phyloP scores from a whole-genome alignment of 1,140 invertebrate genomes.

The Maniola jurtina region DNA sequence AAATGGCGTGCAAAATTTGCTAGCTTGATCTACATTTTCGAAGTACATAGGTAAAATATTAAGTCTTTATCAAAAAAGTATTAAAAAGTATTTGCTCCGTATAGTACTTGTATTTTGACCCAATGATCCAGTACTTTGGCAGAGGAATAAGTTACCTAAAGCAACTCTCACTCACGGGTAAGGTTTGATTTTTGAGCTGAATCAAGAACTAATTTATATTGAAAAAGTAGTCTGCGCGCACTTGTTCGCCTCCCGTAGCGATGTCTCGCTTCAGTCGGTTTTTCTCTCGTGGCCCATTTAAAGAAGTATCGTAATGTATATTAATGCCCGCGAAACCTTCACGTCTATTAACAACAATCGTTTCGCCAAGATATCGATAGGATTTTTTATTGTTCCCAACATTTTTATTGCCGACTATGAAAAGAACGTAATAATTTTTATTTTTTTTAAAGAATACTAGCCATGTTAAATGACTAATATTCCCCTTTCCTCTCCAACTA shows the following conservation, averaged over 20 bases:
- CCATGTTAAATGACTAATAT: too few species aligned
- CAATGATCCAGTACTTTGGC: not conserved
- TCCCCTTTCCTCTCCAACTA: too few species aligned
- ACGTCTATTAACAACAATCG: conserved; percentile 52
- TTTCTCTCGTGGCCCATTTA: conserved; percentile 53
- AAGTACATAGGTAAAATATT: too few species aligned
- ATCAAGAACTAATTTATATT: conserved; percentile 3
- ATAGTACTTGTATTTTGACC: not conserved
- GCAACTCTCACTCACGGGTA: not conserved
- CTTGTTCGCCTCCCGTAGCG: conserved; percentile 41
- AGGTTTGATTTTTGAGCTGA: not conserved
- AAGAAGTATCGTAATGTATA: conserved; percentile 49
- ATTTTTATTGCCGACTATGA: not conserved
- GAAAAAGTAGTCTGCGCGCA: conserved; percentile 47
- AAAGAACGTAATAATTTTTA: not conserved
- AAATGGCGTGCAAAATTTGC: too few species aligned
- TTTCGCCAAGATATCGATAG: conserved; percentile 9
- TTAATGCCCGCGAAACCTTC: conserved; percentile 47
- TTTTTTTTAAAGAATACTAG: too few species aligned
- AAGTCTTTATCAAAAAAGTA: too few species aligned
- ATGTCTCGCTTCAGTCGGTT: conserved; percentile 47
- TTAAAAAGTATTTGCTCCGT: too few species aligned
- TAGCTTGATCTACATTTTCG: too few species aligned
- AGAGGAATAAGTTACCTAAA: not conserved
- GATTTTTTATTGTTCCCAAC: not conserved